A percentile compares a stretch with the other conserved stretches of the same genome.
These are phyloP conservation scores for Prochilodus magdalenae DNA, from an alignment of 2,113 vertebrate genomes.

Conservation along the genomic window DNA sequence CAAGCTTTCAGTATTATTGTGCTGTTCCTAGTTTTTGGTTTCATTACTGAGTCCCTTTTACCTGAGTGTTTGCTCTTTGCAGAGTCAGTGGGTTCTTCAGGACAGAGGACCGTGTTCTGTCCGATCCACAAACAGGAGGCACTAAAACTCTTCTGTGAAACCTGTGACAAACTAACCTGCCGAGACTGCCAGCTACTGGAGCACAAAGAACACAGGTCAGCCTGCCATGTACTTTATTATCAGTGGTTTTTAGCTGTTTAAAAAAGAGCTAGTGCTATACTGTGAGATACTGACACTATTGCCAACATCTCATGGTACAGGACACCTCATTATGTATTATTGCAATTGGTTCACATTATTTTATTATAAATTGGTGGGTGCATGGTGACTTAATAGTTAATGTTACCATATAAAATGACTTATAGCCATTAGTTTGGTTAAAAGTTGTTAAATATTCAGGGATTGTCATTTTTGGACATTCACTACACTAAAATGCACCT, in stretches of 20 bases:
- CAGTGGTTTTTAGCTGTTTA: background rate
- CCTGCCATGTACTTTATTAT: background rate
- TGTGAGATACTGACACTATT: background rate
- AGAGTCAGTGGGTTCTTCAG: slow-evolving; percentile 90
- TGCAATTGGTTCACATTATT: too few species aligned
- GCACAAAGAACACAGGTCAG: slow-evolving; percentile 98
- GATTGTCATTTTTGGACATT: too few species aligned
- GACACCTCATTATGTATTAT: too few species aligned
- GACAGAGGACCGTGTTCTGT: slow-evolving; percentile 96
- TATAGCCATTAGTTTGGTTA: too few species aligned
- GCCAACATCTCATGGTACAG: too few species aligned
- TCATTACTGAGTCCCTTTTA: too few species aligned
- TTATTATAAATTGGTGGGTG: too few species aligned
- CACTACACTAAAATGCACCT: too few species aligned
- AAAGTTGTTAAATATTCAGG: too few species aligned
- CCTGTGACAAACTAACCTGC: slow-evolving; percentile 97
- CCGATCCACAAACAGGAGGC: slow-evolving; percentile 98
- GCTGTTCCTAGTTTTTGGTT: background rate
- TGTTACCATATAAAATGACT: too few species aligned
- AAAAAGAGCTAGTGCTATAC: background rate
- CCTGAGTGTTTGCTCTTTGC: slow-evolving; percentile 45
- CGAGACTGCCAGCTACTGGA: slow-evolving; percentile 97
- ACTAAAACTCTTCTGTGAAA: slow-evolving; percentile 98
- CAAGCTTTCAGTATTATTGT: background rate
- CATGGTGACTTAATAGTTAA: too few species aligned